Conservation (phyloP, 2,797 vertebrate genomes). For the Sebastes taczanowskii region DNA sequence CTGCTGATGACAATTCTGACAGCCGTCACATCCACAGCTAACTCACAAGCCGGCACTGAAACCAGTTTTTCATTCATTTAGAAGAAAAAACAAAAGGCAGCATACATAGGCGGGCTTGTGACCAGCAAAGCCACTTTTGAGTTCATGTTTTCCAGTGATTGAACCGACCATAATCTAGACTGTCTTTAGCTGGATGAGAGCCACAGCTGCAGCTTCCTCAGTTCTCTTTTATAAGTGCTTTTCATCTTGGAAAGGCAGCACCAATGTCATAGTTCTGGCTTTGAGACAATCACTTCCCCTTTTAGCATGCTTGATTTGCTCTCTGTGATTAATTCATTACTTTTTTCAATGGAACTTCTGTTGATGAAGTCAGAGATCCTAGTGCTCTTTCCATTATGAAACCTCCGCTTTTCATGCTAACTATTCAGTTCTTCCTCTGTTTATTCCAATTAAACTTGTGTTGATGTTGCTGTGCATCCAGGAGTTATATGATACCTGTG, state of each 20-base stretch:
- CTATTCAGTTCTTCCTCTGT: background rate
- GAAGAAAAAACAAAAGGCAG: background rate
- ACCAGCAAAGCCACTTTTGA: background rate
- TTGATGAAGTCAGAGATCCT: slow-evolving; percentile 18
- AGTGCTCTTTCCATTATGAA: background rate
- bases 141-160: background rate
- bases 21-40: slow-evolving; percentile 27
- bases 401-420: background rate
- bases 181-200: background rate
- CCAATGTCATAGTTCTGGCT: slow-evolving; percentile 1
- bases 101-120: background rate
- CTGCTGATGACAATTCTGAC: slow-evolving; percentile 52
- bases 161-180: slow-evolving; percentile 3
- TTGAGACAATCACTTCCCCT: background rate
- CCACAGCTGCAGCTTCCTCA: slow-evolving; percentile 7
- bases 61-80: background rate
- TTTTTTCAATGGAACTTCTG: slow-evolving; percentile 8
- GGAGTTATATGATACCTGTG: background rate
- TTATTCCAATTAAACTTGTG: background rate
- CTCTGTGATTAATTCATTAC: slow-evolving; percentile 21
- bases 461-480: background rate
- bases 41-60: background rate
- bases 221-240: slow-evolving; percentile 20
- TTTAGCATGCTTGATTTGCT: slow-evolving; percentile 11
- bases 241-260: slow-evolving; percentile 1